Evolutionary conservation across 2,113 vertebrate genomes (phyloP).

Genomic region (Callaeas wilsoni): DNA sequence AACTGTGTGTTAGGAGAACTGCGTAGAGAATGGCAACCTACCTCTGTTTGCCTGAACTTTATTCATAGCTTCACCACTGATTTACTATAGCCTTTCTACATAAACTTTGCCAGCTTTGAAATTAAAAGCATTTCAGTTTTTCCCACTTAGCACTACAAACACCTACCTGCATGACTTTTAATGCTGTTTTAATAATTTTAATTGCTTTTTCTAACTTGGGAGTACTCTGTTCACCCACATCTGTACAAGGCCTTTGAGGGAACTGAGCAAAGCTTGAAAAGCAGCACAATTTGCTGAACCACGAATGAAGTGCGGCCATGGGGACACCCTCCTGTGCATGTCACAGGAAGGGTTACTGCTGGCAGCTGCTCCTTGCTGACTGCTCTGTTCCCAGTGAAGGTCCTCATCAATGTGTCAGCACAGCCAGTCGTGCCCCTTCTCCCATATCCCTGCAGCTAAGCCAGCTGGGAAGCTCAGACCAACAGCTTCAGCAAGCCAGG

Average conservation of each 20-base stretch:
- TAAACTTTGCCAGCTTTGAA: not conserved
- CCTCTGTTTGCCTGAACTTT: not conserved
- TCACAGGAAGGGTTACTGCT: not conserved
- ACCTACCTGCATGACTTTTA: not conserved
- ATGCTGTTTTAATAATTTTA: not conserved
- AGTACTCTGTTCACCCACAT: not conserved
- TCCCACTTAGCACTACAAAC: not conserved
- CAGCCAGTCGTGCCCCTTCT: not conserved
- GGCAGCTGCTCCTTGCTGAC: not conserved
- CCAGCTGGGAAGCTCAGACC: not conserved
- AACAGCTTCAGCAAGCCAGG: not conserved
- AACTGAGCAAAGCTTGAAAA: not conserved
- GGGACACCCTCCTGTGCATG: not conserved
- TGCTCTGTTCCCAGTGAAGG: not conserved
- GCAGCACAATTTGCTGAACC: not conserved
- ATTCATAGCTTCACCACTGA: not conserved
- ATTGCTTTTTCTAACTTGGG: not conserved
- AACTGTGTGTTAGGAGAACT: not conserved
- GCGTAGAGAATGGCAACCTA: not conserved
- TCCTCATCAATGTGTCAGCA: not conserved
- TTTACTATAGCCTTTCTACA: not conserved
- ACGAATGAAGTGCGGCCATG: accelerated
- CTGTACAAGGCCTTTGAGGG: not conserved
- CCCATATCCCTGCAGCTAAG: accelerated
- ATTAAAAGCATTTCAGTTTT: not conserved